A percentile compares a stretch with the other conserved stretches of the same genome.
phyloP scores from a whole-genome alignment of 2,888 invertebrate species.

The Acanthosepion lycidas region DNA sequence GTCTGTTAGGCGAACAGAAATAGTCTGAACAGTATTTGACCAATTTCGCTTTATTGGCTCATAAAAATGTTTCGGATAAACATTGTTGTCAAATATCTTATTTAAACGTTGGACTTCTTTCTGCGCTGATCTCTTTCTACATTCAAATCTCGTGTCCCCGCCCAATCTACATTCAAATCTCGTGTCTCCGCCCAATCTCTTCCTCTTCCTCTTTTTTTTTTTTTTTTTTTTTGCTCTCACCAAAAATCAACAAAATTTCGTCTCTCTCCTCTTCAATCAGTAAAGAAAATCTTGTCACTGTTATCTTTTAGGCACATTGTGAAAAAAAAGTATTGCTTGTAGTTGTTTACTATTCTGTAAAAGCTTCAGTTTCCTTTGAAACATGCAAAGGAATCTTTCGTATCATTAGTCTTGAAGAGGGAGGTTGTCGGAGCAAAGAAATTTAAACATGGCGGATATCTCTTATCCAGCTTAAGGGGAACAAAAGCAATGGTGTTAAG shows the following conservation, averaged over 20 bases:
- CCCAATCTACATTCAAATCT: too few species aligned
- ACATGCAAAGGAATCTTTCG: not conserved
- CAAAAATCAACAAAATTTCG: not conserved
- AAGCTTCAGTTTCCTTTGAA: not conserved
- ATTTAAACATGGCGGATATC: not conserved
- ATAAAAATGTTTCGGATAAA: not conserved
- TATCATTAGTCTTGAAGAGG: conserved; percentile 5
- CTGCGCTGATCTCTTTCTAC: not conserved
- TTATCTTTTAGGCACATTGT: not conserved
- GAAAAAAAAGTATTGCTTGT: not conserved
- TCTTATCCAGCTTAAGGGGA: not conserved
- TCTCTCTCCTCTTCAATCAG: not conserved
- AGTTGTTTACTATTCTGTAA: not conserved
- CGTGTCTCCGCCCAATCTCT: not conserved
- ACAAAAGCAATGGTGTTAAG: not conserved
- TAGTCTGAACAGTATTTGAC: not conserved
- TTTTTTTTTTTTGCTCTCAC: not conserved
- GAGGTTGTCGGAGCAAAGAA: not conserved
- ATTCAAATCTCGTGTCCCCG: not conserved
- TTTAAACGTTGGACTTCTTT: not conserved
- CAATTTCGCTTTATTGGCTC: not conserved
- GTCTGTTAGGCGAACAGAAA: not conserved
- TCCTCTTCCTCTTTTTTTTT: not conserved
- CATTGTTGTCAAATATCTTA: not conserved
- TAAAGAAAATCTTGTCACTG: not conserved